A percentile compares a stretch with the other conserved stretches of the same genome.
Evolutionary conservation across 2,888 invertebrate genomes (phyloP).

Genomic region (Enoplolaimus lenunculus): DNA sequence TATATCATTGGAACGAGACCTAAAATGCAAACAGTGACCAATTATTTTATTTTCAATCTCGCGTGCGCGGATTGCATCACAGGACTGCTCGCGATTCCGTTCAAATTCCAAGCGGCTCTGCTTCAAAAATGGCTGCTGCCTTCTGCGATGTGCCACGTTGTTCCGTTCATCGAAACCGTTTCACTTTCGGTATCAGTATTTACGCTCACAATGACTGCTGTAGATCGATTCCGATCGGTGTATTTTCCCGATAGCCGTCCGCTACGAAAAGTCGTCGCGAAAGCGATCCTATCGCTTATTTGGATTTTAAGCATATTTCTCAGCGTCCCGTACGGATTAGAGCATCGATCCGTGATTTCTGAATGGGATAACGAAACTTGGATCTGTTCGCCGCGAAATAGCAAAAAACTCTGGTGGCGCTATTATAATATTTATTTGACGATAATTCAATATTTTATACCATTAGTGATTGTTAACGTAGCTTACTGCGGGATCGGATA

Average conservation of each 20-base stretch:
- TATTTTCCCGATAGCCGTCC: conserved; percentile 35
- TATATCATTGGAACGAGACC: conserved; percentile 61
- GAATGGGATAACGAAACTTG: not conserved
- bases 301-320: conserved; percentile 30
- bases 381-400: not conserved
- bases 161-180: conserved; percentile 67
- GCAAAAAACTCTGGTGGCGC: conserved; percentile 31
- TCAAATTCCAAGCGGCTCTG: too few relatives aligned
- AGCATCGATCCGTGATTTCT: conserved; percentile 5
- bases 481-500: conserved; percentile 67
- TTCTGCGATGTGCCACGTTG: conserved; percentile 68
- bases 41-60: conserved; percentile 70
- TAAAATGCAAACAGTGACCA: conserved; percentile 64
- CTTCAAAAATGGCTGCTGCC: conserved; percentile 71
- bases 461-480: conserved; percentile 62
- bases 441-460: conserved; percentile 56
- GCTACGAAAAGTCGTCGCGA: conserved; percentile 33
- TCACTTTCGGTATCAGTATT: conserved; percentile 75
- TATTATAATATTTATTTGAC: conserved; percentile 41
- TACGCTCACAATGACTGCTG: conserved; percentile 66
- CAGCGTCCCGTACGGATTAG: conserved; percentile 31
- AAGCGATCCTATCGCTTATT: conserved; percentile 26
- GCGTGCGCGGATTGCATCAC: conserved; percentile 56
- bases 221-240: conserved; percentile 57
- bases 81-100: conserved; percentile 58